Conservation (phyloP, 2,113 vertebrate genomes). For the Cottus gobio region DNA sequence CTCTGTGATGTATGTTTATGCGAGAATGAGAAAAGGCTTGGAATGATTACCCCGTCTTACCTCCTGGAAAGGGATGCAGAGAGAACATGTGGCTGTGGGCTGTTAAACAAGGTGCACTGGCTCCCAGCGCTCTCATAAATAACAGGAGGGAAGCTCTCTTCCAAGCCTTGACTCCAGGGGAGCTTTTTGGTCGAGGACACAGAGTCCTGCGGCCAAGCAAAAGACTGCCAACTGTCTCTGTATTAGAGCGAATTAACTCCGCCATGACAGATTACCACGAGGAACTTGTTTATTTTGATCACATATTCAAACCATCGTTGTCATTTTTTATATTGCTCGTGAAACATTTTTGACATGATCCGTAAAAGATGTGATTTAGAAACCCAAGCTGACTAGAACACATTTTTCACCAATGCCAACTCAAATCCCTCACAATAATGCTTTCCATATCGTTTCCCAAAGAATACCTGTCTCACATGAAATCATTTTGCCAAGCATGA, state of each 20-base stretch:
- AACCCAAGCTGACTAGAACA: background rate
- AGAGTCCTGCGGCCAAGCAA: background rate
- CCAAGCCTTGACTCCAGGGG: conserved; percentile 25
- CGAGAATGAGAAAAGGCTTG: conserved; percentile 58
- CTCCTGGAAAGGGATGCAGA: conserved; percentile 56
- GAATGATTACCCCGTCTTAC: conserved; percentile 64
- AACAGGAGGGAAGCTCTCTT: conserved; percentile 39
- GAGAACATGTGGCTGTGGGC: conserved; percentile 59
- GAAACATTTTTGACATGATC: background rate
- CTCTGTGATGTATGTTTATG: conserved; percentile 60
- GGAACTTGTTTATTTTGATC: background rate
- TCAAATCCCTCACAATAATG: background rate
- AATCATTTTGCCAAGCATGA: background rate
- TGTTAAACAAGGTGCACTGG: conserved; percentile 67
- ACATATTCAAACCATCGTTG: background rate
- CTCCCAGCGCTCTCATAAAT: conserved; percentile 66
- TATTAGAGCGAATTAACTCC: background rate
- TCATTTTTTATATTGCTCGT: background rate
- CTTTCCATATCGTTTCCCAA: background rate
- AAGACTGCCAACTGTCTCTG: background rate
- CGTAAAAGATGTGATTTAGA: background rate
- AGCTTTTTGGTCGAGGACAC: conserved; percentile 27
- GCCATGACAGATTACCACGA: background rate
- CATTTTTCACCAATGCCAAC: background rate
- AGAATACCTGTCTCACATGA: background rate